Evolutionary conservation across 2,113 vertebrate species (phyloP).

Genomic region (Brachypodius melanocephalos): DNA sequence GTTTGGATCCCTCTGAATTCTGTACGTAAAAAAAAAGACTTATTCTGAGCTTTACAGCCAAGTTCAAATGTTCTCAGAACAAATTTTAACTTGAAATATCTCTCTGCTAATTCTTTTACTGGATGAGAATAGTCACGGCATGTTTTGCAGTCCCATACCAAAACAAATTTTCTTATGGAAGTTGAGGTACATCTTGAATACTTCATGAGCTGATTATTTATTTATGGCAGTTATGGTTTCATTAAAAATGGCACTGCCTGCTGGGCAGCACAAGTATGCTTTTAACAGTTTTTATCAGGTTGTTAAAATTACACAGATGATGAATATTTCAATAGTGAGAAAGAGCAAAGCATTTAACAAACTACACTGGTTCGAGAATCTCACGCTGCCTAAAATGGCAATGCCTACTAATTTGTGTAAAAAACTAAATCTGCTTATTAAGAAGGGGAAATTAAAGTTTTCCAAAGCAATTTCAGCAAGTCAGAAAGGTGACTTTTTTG

Average conservation of each 20-base stretch:
- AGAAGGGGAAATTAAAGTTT: slow-evolving; percentile 23
- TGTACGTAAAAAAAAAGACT: background rate
- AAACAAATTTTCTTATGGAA: slow-evolving; percentile 19
- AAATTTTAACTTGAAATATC: background rate
- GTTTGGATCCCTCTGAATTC: background rate
- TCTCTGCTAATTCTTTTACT: background rate
- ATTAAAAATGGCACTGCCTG: slow-evolving; percentile 76
- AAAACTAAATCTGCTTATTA: slow-evolving; percentile 24
- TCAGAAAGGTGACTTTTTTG: background rate
- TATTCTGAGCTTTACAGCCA: background rate
- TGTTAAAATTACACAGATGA: slow-evolving; percentile 73
- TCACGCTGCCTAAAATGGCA: slow-evolving; percentile 42
- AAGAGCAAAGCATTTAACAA: slow-evolving; percentile 68
- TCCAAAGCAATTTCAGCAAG: background rate
- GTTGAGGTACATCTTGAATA: slow-evolving; percentile 65
- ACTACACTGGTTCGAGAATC: slow-evolving; percentile 34
- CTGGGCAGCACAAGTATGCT: slow-evolving; percentile 75
- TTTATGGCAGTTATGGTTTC: slow-evolving; percentile 71
- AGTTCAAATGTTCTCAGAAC: background rate
- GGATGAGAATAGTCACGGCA: background rate
- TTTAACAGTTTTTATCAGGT: slow-evolving; percentile 77
- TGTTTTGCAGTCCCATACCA: background rate
- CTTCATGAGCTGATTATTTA: slow-evolving; percentile 72
- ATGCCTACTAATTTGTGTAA: slow-evolving; percentile 50
- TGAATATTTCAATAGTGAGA: slow-evolving; percentile 78